Evolutionary conservation across 23 tunicate genomes (phyloP), one percentile per base, ranked within the genome.

Genomic region (Ciona savignyi): DNA sequence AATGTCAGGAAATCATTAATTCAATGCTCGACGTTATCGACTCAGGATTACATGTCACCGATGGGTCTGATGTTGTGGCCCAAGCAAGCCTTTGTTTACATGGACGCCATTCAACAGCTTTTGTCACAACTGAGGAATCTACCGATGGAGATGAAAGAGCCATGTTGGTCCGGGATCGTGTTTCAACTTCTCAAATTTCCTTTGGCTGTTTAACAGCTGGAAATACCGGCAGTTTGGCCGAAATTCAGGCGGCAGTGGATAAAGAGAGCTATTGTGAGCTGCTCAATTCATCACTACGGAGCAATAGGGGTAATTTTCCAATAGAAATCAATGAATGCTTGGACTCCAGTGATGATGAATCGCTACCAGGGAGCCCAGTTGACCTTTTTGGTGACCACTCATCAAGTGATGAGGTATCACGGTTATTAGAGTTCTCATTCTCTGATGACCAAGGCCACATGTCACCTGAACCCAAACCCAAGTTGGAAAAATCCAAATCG

Each of bases 241-340:
- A 42, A 42, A 9, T 42, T 6, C 56, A 42, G 56, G 9, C 56
- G 9, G 9, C 56, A 6, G 56, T 42, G 15, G 56, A 42, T 42
- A 42, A 42, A 42, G 56, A 42, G 56, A 42, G 56, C 56, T 42
- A 42, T 42, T 42, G 56, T 42, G 56, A 42, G 56, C 56, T 42
- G 15, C 56, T 42, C 15, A 42, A 42, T 15, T 6, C 56, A 42
- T 42, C 56, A 6, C 56, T 42, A 9, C 56, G 56, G 15, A 42
- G 56, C 56, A 42, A 42, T 42, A 9, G 56, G 56, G 56, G 56
- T 9, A 42, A 42, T 6, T 42, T 42, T 42, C 15, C 56, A 9
- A 42, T 6, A 42, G 56, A 42, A 42, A 9, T 42, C 15, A 15
- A 42, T 42, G 56, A 42, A 6, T 42, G 56, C 15, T 42, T 42